These are phyloP conservation scores for Euura lappo DNA, from an alignment of 1,140 invertebrate species.

Conservation along the genomic window DNA sequence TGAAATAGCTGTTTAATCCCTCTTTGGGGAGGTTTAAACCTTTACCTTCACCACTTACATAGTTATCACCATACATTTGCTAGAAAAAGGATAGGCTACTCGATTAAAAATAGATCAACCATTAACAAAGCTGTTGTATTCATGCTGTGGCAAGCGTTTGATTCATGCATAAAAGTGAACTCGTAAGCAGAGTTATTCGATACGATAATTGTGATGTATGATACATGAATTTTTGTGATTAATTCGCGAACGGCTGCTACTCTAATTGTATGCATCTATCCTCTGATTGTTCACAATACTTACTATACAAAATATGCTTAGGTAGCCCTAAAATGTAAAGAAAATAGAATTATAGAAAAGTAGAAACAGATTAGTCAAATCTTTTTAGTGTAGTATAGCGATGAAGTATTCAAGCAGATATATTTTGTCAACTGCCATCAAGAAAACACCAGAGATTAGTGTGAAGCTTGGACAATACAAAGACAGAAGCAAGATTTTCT, in stretches of 20 bases:
- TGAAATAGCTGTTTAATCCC: no score
- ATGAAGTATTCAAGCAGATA: neutral
- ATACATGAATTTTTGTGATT: neutral
- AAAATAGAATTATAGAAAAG: constrained; percentile 39
- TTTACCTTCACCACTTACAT: no score
- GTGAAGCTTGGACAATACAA: no score
- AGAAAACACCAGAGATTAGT: no score
- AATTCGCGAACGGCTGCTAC: neutral
- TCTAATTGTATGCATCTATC: neutral
- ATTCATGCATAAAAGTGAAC: no score
- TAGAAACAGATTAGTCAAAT: neutral
- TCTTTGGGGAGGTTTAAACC: no score
- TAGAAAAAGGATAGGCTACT: neutral
- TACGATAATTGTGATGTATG: neutral
- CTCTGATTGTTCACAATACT: constrained; percentile 36
- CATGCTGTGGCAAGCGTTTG: neutral
- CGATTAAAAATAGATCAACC: constrained; percentile 15
- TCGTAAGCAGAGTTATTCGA: no score
- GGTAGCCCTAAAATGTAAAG: constrained; percentile 53
- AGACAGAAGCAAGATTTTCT: no score
- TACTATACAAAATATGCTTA: constrained; percentile 59
- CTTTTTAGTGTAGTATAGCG: no score
- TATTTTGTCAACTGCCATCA: neutral
- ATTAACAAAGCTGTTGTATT: neutral
- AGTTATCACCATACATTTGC: constrained; percentile 3